phyloP scores from a whole-genome alignment of 2,888 invertebrate species.

The Megalurothrips usitatus region DNA sequence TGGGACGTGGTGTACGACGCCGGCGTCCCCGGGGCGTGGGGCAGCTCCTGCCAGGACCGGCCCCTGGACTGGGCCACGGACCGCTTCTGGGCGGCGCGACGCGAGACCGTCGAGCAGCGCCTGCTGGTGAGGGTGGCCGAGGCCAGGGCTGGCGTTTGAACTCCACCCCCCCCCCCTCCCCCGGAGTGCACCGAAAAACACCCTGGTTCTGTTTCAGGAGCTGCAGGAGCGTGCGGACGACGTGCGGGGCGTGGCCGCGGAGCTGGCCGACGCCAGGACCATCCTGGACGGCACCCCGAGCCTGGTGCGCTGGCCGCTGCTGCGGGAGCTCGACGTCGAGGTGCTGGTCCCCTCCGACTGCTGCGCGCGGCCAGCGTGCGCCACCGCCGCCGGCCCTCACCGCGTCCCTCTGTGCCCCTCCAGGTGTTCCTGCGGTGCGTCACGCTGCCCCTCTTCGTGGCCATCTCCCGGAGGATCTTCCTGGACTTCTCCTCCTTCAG shows the following conservation, averaged over 20 bases:
- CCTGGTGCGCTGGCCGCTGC: constrained; percentile 11
- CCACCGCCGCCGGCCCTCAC: neutral
- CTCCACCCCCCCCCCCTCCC: too few relatives aligned
- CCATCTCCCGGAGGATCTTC: neutral
- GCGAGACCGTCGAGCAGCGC: neutral
- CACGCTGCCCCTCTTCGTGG: neutral
- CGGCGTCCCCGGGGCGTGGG: neutral
- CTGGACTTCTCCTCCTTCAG: neutral
- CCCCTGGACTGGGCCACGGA: constrained; percentile 8
- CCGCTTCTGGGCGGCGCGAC: neutral
- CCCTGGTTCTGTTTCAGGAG: neutral
- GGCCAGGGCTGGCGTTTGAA: too few relatives aligned
- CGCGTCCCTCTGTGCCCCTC: neutral
- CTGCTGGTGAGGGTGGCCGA: neutral
- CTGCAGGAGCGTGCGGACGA: neutral
- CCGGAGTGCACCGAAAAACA: too few relatives aligned
- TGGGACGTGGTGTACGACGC: neutral
- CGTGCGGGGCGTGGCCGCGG: neutral
- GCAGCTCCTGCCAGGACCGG: neutral
- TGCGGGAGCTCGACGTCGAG: neutral
- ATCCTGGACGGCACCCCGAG: neutral
- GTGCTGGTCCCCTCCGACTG: neutral
- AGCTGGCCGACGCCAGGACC: neutral
- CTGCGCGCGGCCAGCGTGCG: neutral
- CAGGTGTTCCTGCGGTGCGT: neutral